A percentile compares a stretch with the other conserved stretches of the same genome.
Conservation (phyloP, 2,113 vertebrate genomes). For the human region DNA sequence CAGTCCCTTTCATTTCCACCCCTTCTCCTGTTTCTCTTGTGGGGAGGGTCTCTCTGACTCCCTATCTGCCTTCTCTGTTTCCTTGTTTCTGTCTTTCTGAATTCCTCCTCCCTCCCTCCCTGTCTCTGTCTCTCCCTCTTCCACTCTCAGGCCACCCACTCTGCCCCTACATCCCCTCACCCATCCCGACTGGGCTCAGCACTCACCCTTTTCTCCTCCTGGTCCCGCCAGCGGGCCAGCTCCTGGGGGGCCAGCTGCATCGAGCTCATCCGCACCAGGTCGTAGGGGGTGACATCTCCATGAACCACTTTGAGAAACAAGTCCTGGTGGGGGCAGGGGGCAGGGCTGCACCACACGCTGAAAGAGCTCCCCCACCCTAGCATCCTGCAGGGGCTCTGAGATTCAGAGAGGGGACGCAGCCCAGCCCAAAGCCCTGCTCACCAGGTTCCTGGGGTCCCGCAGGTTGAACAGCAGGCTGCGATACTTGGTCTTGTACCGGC, state of each 20-base stretch:
- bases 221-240: slow-evolving; percentile 80
- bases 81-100: background rate
- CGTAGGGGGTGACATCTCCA: slow-evolving; percentile 69
- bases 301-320: slow-evolving; percentile 77
- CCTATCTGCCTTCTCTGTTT: background rate
- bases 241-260: slow-evolving; percentile 78
- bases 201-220: slow-evolving; percentile 77
- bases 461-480: slow-evolving; percentile 84
- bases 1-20: background rate
- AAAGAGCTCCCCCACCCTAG: background rate
- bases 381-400: no score
- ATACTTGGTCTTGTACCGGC: slow-evolving; percentile 82
- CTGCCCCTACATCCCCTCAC: rapidly evolving
- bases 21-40: background rate
- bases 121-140: background rate
- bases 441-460: slow-evolving; percentile 78
- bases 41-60: background rate
- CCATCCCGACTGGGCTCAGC: background rate
- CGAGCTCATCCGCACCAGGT: slow-evolving; percentile 79
- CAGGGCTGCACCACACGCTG: background rate
- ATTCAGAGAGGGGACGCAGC: background rate
- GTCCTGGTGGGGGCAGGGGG: slow-evolving; percentile 55
- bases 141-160: rapidly evolving
- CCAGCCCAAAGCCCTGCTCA: background rate
- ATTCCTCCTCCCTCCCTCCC: background rate